These are phyloP conservation scores for Pseudopipra pipra DNA, from an alignment of 2,113 vertebrate genomes.

Conservation along the genomic window DNA sequence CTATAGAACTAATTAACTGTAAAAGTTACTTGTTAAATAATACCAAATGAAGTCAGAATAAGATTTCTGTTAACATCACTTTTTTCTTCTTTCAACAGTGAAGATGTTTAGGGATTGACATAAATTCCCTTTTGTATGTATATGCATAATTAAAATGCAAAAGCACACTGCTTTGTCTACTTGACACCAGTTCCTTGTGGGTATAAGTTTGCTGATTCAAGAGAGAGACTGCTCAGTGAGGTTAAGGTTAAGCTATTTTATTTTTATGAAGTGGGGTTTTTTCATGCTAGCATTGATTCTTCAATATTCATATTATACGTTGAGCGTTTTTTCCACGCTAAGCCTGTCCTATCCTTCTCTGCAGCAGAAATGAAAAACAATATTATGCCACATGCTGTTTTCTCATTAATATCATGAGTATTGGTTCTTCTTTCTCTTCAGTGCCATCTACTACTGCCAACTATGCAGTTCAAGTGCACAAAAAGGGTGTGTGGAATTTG, in stretches of 20 bases:
- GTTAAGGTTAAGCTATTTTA: neutral
- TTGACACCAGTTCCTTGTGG: neutral
- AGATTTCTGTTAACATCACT: neutral
- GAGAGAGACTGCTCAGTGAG: neutral
- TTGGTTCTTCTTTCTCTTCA: neutral
- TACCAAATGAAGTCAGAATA: neutral
- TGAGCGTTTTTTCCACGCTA: neutral
- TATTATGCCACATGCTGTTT: neutral
- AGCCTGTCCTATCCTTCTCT: neutral
- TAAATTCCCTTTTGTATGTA: neutral
- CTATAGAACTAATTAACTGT: neutral
- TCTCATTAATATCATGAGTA: neutral
- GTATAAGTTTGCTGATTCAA: neutral
- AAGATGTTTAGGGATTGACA: neutral
- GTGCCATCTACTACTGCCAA: neutral
- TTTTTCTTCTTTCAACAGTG: neutral
- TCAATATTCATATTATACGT: neutral
- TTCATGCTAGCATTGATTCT: neutral
- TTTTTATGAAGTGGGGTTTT: neutral
- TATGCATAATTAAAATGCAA: neutral
- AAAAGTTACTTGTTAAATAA: neutral
- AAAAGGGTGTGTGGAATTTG: slow-evolving; percentile 37
- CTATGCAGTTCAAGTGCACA: neutral
- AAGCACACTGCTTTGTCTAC: neutral
- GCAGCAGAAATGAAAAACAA: neutral